Base-by-base conservation (phyloP, 2,113 vertebrate genomes). In the Thinocorus orbignyianus region DNA sequence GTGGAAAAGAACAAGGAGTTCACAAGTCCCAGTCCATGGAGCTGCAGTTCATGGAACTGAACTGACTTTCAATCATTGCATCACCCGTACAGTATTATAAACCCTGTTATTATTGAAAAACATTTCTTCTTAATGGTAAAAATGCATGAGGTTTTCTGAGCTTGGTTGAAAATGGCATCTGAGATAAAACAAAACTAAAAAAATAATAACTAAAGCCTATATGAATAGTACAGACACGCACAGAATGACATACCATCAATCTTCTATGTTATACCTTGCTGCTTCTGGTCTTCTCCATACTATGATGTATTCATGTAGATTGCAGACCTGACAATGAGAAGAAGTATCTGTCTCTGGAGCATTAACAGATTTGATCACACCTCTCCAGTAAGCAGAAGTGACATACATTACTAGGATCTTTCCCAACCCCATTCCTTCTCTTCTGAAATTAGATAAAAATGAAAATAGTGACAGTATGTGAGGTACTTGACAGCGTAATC, bases 181-280 rank as follows among this genome's bases (percentile, higher is more conserved):
- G 66, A 88, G 39, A 58, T 46, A 57, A 84, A 89, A 64, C 4
- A 68, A 49, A 88, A 58, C 10, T 46, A 41, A 81, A 81, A 81
- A 64, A 19, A 41, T n/a, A 44, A 28, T 52, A 37, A 44, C 39
- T 69, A 49, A 71, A 85, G 8, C 16, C 16, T 60, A 55, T 51
- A 14, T 12, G 13, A 84, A 60, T 81, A 37, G 7, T 61, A 49
- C 24, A 31, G 37, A 72, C 7, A 46, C 0, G 0, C n/a, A 48
- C 30, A 15, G 31, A 91, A 89, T 58, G 11, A 37, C 0, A 3
- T 24, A 23, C 0, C 2, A 14, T 37, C 2, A 2, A 4, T 60
- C 20, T 86, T 49, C 3, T 5, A 9, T 23, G 15, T 54, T 65
- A 10, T 18, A 37, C 13, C 9, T 31, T 82, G 18, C 18, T 72